A percentile compares a stretch with the other conserved stretches of the same genome.
Conservation (phyloP, 1,140 invertebrate species). For the Anastatus disparis region DNA sequence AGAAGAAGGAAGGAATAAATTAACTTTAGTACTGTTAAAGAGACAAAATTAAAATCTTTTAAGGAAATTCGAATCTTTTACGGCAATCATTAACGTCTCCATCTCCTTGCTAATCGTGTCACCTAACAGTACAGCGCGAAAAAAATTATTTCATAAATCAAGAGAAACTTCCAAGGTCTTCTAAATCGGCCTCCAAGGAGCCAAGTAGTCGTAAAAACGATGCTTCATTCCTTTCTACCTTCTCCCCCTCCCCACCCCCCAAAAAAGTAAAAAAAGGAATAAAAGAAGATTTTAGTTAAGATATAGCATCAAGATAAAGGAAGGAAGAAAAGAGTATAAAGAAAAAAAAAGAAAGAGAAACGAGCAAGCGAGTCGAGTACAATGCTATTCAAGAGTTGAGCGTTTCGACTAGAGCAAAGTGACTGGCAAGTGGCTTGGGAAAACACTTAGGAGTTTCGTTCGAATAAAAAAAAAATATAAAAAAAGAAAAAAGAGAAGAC, state of each 20-base stretch:
- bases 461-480: constrained; percentile 10
- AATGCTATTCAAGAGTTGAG: neutral
- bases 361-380: neutral
- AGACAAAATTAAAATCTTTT: too few relatives aligned
- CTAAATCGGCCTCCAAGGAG: neutral
- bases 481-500: neutral
- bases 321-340: too few relatives aligned
- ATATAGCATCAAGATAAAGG: too few relatives aligned
- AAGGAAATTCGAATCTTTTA: too few relatives aligned
- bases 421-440: constrained; percentile 31
- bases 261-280: too few relatives aligned
- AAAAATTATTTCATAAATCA: constrained; percentile 13
- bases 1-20: too few relatives aligned
- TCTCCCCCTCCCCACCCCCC: too few relatives aligned
- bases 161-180: neutral
- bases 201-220: constrained; percentile 8
- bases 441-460: constrained; percentile 20
- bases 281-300: too few relatives aligned
- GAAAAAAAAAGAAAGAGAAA: too few relatives aligned
- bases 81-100: too few relatives aligned
- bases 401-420: neutral
- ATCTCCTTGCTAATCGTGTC: neutral
- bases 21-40: too few relatives aligned
- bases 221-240: too few relatives aligned
- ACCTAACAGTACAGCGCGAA: neutral